Evolutionary conservation across 2,888 invertebrate genomes (phyloP).

Genomic region (Cheilosia variabilis): DNA sequence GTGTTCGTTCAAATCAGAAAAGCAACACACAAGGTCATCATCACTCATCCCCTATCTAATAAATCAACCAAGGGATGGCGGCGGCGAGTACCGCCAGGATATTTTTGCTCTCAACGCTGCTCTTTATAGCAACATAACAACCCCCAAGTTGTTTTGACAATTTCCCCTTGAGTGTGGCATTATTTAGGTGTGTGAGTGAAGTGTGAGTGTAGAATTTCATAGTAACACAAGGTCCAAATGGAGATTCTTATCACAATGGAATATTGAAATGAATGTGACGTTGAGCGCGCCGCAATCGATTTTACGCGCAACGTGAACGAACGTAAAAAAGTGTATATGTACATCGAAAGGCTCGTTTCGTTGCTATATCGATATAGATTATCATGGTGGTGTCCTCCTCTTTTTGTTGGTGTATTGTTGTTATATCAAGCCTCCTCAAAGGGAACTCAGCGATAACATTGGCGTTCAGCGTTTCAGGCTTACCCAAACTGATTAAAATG

Average conservation of each 20-base stretch:
- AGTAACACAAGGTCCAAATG: slow-evolving; percentile 63
- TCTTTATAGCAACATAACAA: slow-evolving; percentile 47
- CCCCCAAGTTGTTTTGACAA: neutral
- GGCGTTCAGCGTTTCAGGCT: slow-evolving; percentile 12
- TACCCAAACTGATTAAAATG: neutral
- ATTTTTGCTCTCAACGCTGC: slow-evolving; percentile 1
- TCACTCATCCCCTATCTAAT: slow-evolving; percentile 33
- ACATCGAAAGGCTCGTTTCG: slow-evolving; percentile 54
- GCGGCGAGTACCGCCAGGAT: neutral
- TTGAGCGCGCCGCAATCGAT: slow-evolving; percentile 74
- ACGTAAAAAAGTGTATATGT: slow-evolving; percentile 66
- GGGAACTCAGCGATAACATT: slow-evolving; percentile 38
- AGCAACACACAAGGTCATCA: slow-evolving; percentile 72
- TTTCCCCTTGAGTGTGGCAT: slow-evolving; percentile 4
- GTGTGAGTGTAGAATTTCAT: slow-evolving; percentile 38
- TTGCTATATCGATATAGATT: slow-evolving; percentile 27
- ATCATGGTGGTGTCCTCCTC: neutral
- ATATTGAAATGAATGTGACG: slow-evolving; percentile 72
- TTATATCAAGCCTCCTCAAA: slow-evolving; percentile 18
- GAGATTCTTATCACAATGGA: slow-evolving; percentile 75
- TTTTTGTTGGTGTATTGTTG: slow-evolving; percentile 21
- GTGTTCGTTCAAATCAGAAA: slow-evolving; percentile 54
- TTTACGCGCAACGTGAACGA: slow-evolving; percentile 73
- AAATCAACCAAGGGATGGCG: slow-evolving; percentile 35
- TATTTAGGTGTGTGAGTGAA: neutral